Base-by-base conservation (phyloP, 2,113 vertebrate genomes). In the Oryzias curvinotus region DNA sequence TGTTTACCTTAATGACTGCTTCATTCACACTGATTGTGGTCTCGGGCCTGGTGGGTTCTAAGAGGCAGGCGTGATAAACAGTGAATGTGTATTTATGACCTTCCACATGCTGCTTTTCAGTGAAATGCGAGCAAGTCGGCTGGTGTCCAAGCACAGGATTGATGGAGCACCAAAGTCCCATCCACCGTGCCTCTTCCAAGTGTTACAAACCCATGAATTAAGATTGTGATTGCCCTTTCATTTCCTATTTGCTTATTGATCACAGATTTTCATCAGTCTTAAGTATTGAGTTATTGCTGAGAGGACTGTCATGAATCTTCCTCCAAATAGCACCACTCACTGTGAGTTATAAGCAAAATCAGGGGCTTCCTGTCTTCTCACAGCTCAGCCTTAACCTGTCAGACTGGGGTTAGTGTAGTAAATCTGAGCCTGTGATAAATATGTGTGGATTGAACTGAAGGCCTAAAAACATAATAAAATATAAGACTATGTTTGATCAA, bases 191-290 rank as follows among this genome's bases (percentile, higher is more conserved):
- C 51, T 68, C 61, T 52, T 46, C 56, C 56, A 66, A 21, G 25
- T 36, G 51, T 76, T 64, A 66, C 71, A 49, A 21, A 42, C 59
- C 77, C 71, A 65, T 89, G 81, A 87, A 85, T 88, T 68, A 80
- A 73, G 57, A 64, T 72, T 63, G 53, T 5, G 47, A 57, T 79
- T 52, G 66, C 58, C 77, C 73, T 81, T 82, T 84, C 69, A 69
- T 71, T 65, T 77, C 63, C 75, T 54, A 85, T 89, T 82, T 86
- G 73, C 79, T 87, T 90, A 92, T 90, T 68, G 90, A 92, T 91
- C 74, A 7, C 14, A 81, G 80, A 82, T 88, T 87, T 89, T 87
- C 85, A 91, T 92, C 88, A 87, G 54, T 83, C 73, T 59, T 74
- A 60, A 65, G 61, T 68, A 74, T 57, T 85, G 80, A 89, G 69